Evolutionary conservation across 1,140 invertebrate species (phyloP), one percentile per base, ranked within the genome.

Genomic region (Meteorus sp.): DNA sequence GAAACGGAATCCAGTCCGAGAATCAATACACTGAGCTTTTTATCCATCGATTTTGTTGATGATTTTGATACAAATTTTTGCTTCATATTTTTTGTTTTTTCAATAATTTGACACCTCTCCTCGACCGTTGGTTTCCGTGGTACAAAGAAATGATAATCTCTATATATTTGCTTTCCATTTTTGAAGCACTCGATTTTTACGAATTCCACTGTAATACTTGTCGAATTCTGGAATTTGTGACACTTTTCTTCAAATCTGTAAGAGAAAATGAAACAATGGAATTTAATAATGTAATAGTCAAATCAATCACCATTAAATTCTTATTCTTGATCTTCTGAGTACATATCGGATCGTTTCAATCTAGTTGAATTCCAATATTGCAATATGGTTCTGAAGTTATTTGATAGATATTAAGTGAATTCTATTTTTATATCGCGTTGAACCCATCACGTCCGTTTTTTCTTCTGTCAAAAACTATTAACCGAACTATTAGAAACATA

Each of bases 1-100:
- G 93, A 96, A 1, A 95, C 84, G 0, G 91, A 88, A 71, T 95
- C 93, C 11, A 96, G 82, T 0, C 94, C 94, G n/a, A 95, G 72
- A 8, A 96, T 80, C 19, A 95, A 79, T 0, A 97, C 82, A 62
- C 86, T 89, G 7, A 84, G 73, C 41, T 66, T 47, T 71, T 59
- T 39, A 60, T 59, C 19, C n/a, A n/a, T n/a, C n/a, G n/a, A n/a
- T n/a, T n/a, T n/a, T n/a, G n/a, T n/a, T n/a, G n/a, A n/a, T n/a
- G n/a, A n/a, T n/a, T n/a, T n/a, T n/a, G n/a, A n/a, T n/a, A n/a
- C n/a, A n/a, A n/a, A 29, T 62, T 31, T 15, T 66, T 29, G 6
- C 25, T 45, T 9, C 1, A 13, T 11, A 19, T 66, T n/a, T 29
- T 50, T 27, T 9, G 19, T 9, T 19, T 47, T 45, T 45, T 25